Conservation (phyloP, 2,797 vertebrate species). For the Champsocephalus gunnari region DNA sequence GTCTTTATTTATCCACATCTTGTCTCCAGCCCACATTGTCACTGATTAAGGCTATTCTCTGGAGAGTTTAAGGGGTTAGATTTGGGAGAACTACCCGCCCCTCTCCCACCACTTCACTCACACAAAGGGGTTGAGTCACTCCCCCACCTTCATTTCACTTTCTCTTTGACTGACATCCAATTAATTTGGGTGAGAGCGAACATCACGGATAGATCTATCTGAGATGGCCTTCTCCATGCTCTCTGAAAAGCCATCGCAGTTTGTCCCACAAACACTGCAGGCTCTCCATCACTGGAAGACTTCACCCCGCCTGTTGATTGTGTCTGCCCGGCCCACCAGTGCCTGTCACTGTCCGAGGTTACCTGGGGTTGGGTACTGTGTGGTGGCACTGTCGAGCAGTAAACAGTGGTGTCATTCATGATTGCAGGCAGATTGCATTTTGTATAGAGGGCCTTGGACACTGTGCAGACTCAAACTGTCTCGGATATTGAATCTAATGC, state of each 20-base stretch:
- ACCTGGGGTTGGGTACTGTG: slow-evolving; percentile 46
- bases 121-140: slow-evolving; percentile 66
- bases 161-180: slow-evolving; percentile 81
- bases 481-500: slow-evolving; percentile 69
- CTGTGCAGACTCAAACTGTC: slow-evolving; percentile 59
- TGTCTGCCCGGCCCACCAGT: slow-evolving; percentile 38
- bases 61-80: slow-evolving; percentile 43
- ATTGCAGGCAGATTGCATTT: slow-evolving; percentile 79
- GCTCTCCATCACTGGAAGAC: slow-evolving; percentile 71
- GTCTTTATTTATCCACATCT: slow-evolving; percentile 53
- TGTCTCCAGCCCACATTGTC: slow-evolving; percentile 24
- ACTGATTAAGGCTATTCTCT: slow-evolving; percentile 57
- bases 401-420: slow-evolving; percentile 77
- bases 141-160: slow-evolving; percentile 70
- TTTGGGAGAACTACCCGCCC: slow-evolving; percentile 39
- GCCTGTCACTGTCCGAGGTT: slow-evolving; percentile 71
- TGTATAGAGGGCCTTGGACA: slow-evolving; percentile 54
- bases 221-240: slow-evolving; percentile 68
- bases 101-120: slow-evolving; percentile 43
- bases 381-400: slow-evolving; percentile 60
- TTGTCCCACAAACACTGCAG: slow-evolving; percentile 61
- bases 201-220: slow-evolving; percentile 70
- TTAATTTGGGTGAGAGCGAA: slow-evolving; percentile 77
- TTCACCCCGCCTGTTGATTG: slow-evolving; percentile 75
- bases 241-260: slow-evolving; percentile 70